Base-by-base conservation (phyloP, 2,797 vertebrate species). In the Schizothorax lantsangensis region DNA sequence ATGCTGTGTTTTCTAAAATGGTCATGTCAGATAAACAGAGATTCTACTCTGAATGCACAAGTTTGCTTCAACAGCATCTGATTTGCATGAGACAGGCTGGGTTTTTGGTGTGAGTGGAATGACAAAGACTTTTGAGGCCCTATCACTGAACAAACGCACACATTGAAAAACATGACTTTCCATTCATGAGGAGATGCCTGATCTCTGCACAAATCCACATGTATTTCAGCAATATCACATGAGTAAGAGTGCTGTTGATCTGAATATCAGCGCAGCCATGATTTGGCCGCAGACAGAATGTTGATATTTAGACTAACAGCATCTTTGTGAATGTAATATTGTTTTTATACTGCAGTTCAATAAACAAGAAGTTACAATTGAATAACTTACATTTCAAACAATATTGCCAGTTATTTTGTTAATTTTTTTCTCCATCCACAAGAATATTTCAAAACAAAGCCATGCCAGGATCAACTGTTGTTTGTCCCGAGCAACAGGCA, bases 1-100 rank as follows among this genome's bases (percentile, higher is more conserved):
- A 47, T 85, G 84, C 79, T 85, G 87, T 81, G 87, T 88, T 89
- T 82, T 57, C 77, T 77, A 72, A 86, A 90, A 90, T 79, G 84
- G 72, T 83, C 2, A 54, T 87, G 84, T 84, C 84, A 84, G 88
- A 90, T 81, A 85, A 89, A 87, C 85, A 84, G 80, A 88, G 62
- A 87, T 85, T 89, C 85, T 49, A 45, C 73, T 72, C 83, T 87
- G 79, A 85, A 89, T 78, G 54, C 83, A 78, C 30, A 47, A 85
- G 77, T 75, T 45, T 68, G 66, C 19, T 47, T 72, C 68, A 68
- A 49, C 45, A 57, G 80, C 10, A n/a, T 40, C 87, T 88, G 74
- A 81, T 85, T 87, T 88, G 79, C 83, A 88, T 88, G 49, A 88
- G 74, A 87, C 69, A 75, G 79, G 36, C 79, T 4, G 14, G 11